A percentile compares a stretch with the other conserved stretches of the same genome.
phyloP scores from a whole-genome alignment of 2,797 vertebrate species.

The Geotrypetes seraphini region DNA sequence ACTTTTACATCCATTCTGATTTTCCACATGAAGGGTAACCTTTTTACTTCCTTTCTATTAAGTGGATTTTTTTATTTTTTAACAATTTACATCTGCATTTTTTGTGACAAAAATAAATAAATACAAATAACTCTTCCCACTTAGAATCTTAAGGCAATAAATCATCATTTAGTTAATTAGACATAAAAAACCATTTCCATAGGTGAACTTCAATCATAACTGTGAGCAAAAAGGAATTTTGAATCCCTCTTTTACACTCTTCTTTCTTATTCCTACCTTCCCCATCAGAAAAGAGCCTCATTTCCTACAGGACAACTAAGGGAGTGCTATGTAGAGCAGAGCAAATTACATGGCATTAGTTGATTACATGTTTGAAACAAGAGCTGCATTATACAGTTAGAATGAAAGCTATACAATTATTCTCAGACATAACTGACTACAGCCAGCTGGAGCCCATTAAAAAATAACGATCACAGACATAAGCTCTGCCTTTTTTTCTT shows the following conservation, averaged over 20 bases:
- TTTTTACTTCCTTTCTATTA: neutral
- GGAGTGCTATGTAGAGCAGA: neutral
- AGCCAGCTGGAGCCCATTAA: conserved; percentile 20
- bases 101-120: no score
- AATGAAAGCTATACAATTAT: conserved; percentile 8
- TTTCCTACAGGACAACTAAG: neutral
- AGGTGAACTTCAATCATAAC: no score
- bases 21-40: no score
- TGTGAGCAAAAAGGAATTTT: neutral
- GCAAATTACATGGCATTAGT: neutral
- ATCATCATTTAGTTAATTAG: no score
- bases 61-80: neutral
- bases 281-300: neutral
- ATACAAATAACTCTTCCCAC: no score
- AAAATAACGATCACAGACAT: conserved; percentile 18
- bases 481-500: conserved; percentile 19
- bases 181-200: no score
- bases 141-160: no score
- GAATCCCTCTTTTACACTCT: no score
- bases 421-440: conserved; percentile 17
- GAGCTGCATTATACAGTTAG: conserved; percentile 5
- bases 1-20: no score
- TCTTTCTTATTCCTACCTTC: no score
- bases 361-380: conserved; percentile 8
- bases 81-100: neutral